A percentile compares a stretch with the other conserved stretches of the same genome.
These are phyloP conservation scores for Muscicapa striata DNA, from an alignment of 2,797 vertebrate genomes.

Conservation along the genomic window DNA sequence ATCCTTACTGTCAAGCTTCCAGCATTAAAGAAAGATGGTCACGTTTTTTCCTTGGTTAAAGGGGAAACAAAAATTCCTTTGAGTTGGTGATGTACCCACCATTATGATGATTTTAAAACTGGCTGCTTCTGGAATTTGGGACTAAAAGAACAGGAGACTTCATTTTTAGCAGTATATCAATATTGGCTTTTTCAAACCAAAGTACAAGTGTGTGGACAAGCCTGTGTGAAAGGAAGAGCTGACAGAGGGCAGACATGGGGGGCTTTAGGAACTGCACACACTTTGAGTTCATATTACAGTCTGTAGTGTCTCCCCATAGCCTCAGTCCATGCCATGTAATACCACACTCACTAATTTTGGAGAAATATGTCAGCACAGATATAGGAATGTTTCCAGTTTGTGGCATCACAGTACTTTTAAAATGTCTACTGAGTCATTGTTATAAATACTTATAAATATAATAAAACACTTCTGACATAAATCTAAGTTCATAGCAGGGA, in stretches of 20 bases:
- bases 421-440: background rate
- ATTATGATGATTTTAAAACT: constrained; percentile 60
- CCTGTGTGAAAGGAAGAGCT: background rate
- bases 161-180: background rate
- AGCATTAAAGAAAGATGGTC: constrained; percentile 77
- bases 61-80: constrained; percentile 70
- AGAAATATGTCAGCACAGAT: background rate
- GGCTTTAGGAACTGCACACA: background rate
- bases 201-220: background rate
- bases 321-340: background rate
- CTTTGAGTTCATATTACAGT: background rate
- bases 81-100: constrained; percentile 31
- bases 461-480: background rate
- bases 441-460: constrained; percentile 22
- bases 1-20: constrained; percentile 81
- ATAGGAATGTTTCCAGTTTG: background rate
- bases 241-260: background rate
- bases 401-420: background rate
- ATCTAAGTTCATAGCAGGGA: background rate
- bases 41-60: constrained; percentile 70
- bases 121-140: background rate
- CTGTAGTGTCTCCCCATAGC: background rate
- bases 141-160: constrained; percentile 10
- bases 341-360: background rate
- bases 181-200: constrained; percentile 15